These are phyloP conservation scores for Zaprionus taronus DNA, from an alignment of 1,140 invertebrate genomes.

Conservation along the genomic window DNA sequence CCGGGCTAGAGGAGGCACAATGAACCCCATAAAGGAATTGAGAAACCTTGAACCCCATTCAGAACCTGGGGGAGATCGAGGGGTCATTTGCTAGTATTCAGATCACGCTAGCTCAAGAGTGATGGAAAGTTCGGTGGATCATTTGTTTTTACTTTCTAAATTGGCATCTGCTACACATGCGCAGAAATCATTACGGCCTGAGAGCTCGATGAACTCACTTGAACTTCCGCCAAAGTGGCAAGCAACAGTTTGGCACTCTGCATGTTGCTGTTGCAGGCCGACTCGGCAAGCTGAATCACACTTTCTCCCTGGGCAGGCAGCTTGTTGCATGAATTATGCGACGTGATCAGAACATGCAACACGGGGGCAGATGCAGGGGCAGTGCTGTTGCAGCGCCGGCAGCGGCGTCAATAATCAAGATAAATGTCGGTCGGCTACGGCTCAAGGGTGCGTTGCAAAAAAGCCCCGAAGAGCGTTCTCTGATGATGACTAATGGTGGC, in stretches of 20 bases:
- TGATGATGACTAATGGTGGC: constrained; percentile 76
- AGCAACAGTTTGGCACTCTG: constrained; percentile 42
- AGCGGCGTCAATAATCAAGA: constrained; percentile 71
- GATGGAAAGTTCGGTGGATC: constrained; percentile 78
- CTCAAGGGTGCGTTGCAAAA: constrained; percentile 69
- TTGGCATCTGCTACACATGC: constrained; percentile 77
- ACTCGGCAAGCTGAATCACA: constrained; percentile 71
- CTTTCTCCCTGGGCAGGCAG: constrained; percentile 61
- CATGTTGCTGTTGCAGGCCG: constrained; percentile 27
- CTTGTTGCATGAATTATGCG: constrained; percentile 69
- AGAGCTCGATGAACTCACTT: constrained; percentile 62
- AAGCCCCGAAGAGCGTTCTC: constrained; percentile 37
- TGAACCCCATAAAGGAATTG: neutral
- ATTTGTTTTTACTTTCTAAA: constrained; percentile 82
- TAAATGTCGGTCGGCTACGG: constrained; percentile 70
- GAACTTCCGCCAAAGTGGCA: constrained; percentile 62
- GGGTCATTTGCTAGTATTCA: neutral
- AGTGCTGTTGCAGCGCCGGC: constrained; percentile 6
- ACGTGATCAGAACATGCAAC: constrained; percentile 64
- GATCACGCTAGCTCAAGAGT: constrained; percentile 43
- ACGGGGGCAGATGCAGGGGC: neutral
- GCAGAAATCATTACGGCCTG: constrained; percentile 45
- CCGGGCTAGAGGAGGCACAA: neutral
- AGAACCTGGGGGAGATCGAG: neutral
- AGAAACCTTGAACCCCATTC: neutral